Conservation (phyloP, 2,113 vertebrate species). For the Setophaga petechia region DNA sequence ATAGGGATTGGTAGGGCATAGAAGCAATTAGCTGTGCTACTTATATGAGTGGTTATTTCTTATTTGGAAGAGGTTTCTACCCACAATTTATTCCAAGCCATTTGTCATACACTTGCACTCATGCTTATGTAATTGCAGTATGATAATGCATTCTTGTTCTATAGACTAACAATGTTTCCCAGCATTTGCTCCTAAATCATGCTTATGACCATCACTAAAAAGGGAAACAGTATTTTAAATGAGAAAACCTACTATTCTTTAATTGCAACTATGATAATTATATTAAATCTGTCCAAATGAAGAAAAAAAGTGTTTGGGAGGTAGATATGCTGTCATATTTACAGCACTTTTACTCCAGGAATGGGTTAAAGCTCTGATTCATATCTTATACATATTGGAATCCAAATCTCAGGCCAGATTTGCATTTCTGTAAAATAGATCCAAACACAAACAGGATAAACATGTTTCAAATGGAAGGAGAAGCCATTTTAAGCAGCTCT, state of each 20-base stretch:
- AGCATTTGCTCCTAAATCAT: not conserved
- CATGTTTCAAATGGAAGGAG: not conserved
- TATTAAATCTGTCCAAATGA: not conserved
- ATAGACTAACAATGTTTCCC: not conserved
- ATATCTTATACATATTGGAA: not conserved
- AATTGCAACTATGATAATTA: not conserved
- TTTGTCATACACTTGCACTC: not conserved
- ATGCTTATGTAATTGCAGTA: not conserved
- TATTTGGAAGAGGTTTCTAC: constrained; percentile 22
- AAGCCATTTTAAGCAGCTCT: not conserved
- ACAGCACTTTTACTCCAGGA: not conserved
- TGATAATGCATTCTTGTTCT: not conserved
- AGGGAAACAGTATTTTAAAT: not conserved
- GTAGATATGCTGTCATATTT: not conserved
- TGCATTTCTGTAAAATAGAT: not conserved
- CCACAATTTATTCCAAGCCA: constrained; percentile 19
- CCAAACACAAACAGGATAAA: not conserved
- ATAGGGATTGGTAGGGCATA: not conserved
- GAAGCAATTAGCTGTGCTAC: constrained; percentile 2
- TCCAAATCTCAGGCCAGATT: not conserved
- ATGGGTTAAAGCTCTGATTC: not conserved
- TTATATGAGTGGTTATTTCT: constrained; percentile 23
- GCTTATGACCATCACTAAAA: not conserved
- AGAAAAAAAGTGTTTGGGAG: not conserved
- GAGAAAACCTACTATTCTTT: not conserved